phyloP scores from a whole-genome alignment of 2,888 invertebrate genomes.

The Ischnura elegans region DNA sequence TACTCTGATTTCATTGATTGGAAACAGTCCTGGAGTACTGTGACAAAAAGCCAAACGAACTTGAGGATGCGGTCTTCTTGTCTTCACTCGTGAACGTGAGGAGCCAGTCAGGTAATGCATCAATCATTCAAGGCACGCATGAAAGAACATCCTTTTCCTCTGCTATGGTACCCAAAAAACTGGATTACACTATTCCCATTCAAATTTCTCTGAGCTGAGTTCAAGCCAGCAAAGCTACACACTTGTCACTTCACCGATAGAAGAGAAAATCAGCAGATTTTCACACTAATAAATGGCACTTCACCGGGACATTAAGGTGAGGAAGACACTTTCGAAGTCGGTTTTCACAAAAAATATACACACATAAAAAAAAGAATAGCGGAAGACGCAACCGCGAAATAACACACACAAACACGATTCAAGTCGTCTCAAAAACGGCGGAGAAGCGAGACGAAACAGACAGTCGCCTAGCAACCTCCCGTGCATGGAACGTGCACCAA shows the following conservation, averaged over 20 bases:
- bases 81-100: neutral
- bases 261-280: neutral
- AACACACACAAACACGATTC: neutral
- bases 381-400: no score
- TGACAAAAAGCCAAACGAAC: no score
- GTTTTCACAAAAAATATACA: no score
- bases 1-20: no score
- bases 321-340: no score
- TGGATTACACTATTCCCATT: neutral
- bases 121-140: slow-evolving; percentile 16
- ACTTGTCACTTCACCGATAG: neutral
- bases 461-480: neutral
- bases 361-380: no score
- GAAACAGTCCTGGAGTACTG: no score
- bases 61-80: neutral
- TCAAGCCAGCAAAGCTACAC: neutral
- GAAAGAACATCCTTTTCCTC: neutral
- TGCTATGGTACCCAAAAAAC: neutral
- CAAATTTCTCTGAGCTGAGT: neutral
- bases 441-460: neutral
- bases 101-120: neutral
- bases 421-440: neutral
- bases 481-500: neutral
- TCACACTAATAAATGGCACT: neutral
- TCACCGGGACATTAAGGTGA: no score